Evolutionary conservation across 1,140 invertebrate genomes (phyloP), one percentile per base, ranked within the genome.

Genomic region (Micrasema longulum): DNA sequence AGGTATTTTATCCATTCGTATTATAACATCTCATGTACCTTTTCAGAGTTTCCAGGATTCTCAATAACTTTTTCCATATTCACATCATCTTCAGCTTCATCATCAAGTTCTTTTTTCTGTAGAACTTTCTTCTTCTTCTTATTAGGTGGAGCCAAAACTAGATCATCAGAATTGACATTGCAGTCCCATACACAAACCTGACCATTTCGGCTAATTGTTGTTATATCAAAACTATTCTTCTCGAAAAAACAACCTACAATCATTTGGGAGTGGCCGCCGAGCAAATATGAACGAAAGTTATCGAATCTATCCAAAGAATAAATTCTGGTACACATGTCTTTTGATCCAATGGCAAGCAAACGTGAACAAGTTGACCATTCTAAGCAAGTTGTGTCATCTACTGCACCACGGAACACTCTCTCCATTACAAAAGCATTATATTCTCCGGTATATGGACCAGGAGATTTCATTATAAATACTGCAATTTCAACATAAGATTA

Each of bases 281-380:
- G 79, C 0, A 91, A 88, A 77, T 88, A 90, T 22, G 88, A 88
- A 18, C 87, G 88, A 74, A 95, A 90, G 77, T 97, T 96, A 11
- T 84, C 83, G 65, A 88, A 91, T 76, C 89, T 91, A 60, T 93
- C 87, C 0, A 96, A 79, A 7, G 91, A 89, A 80, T 93, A 95
- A 12, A 98, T 85, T 80, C 91, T 91, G 0, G 91, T 91, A n/a
- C 90, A 88, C 77, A 91, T 95, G 81, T 98, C 95, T 80, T 94
- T 94, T 1, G 93, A 93, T 0, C 95, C 96, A 41, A 94, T 90
- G 68, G 92, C 91, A 23, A 98, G 81, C 20, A 96, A 83, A 75
- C 91, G 92, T 0, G 96, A 98, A 83, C 98, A 96, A 45, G 87
- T 88, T 0, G 95, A 96, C 97, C 97, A 99, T 81, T 95, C 91